phyloP scores from a whole-genome alignment of 2,888 invertebrate genomes.

The Parnassius mnemosyne region DNA sequence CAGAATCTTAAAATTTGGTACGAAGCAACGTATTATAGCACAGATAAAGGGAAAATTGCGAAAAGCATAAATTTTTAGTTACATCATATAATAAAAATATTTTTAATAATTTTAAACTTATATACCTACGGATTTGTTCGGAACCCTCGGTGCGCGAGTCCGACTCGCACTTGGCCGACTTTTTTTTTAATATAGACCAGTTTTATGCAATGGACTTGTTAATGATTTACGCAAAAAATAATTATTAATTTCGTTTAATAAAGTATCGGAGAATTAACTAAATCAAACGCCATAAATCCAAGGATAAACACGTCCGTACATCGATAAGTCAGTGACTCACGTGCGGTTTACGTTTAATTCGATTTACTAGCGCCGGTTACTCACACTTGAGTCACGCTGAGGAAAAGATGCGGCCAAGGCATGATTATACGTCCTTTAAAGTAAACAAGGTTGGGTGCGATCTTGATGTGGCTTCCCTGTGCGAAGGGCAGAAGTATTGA shows the following conservation, averaged over 20 bases:
- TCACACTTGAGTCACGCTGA: constrained; percentile 7
- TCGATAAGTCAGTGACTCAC: constrained; percentile 17
- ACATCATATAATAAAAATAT: too few relatives aligned
- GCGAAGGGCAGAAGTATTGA: constrained; percentile 1
- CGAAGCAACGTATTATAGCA: too few relatives aligned
- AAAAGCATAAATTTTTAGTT: too few relatives aligned
- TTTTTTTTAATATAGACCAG: too few relatives aligned
- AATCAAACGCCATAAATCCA: constrained; percentile 8
- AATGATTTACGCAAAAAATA: too few relatives aligned
- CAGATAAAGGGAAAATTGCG: too few relatives aligned
- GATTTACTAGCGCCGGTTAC: constrained; percentile 6
- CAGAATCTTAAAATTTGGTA: too few relatives aligned
- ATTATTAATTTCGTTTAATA: not conserved
- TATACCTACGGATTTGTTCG: too few relatives aligned
- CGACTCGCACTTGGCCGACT: too few relatives aligned
- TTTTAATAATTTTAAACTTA: too few relatives aligned
- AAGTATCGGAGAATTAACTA: not conserved
- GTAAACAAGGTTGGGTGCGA: constrained; percentile 19
- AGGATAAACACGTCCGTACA: constrained; percentile 7
- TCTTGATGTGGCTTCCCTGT: constrained; percentile 16
- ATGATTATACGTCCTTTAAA: constrained; percentile 9
- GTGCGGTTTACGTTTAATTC: constrained; percentile 3
- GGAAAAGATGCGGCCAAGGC: constrained; percentile 11
- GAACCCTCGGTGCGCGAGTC: too few relatives aligned
- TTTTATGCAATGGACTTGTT: too few relatives aligned